Evolutionary conservation across 1,140 invertebrate genomes (phyloP).

Genomic region (Palaemon carinicauda): DNA sequence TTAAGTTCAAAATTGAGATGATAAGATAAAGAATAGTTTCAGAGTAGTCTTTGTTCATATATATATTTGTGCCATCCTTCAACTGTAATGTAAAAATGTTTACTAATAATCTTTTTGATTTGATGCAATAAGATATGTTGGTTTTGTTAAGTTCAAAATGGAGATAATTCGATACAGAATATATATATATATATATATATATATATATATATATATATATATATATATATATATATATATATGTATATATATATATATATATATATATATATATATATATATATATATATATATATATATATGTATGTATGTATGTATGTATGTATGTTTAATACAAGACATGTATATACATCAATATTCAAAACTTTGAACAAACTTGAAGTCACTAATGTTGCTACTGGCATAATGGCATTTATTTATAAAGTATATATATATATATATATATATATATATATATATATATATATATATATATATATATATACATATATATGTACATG

Average conservation of each 20-base stretch:
- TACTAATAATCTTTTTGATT: no score
- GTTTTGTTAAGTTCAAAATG: no score
- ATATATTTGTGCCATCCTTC: no score
- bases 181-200: slow-evolving; percentile 18
- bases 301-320: neutral
- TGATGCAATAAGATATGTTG: no score
- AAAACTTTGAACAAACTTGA: no score
- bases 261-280: neutral
- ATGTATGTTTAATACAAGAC: neutral
- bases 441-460: slow-evolving; percentile 37
- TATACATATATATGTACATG: slow-evolving; percentile 5
- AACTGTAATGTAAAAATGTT: no score
- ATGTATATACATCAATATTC: no score
- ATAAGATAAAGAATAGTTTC: no score
- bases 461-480: slow-evolving; percentile 39
- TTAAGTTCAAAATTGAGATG: no score
- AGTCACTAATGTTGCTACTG: no score
- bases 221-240: slow-evolving; percentile 31
- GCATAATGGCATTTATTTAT: neutral
- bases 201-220: slow-evolving; percentile 21
- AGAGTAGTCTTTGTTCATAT: no score
- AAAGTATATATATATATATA: slow-evolving; percentile 25
- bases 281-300: neutral
- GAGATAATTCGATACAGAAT: no score
- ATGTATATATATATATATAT: slow-evolving; percentile 17